These are phyloP conservation scores for Mactromeris polynyma DNA, from an alignment of 2,888 invertebrate genomes.

Conservation along the genomic window DNA sequence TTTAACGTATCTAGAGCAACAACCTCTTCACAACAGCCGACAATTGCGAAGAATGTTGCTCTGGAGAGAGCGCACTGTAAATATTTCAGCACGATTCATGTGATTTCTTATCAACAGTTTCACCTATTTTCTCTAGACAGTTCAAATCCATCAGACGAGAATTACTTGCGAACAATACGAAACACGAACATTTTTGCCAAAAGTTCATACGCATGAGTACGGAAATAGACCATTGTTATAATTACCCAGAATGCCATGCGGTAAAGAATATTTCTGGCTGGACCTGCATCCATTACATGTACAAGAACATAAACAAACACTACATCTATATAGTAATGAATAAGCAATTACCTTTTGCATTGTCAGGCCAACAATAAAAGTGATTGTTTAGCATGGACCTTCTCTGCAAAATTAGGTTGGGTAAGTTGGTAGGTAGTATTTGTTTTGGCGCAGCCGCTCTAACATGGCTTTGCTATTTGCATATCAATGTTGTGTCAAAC, in stretches of 20 bases:
- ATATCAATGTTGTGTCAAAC: too few species aligned
- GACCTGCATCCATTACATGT: neutral
- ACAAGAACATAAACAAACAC: neutral
- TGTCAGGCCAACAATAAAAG: too few species aligned
- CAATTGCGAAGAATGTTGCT: too few species aligned
- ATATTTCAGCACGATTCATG: neutral
- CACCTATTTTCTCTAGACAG: neutral
- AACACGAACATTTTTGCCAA: neutral
- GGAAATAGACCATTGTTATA: neutral
- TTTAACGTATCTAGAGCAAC: too few species aligned
- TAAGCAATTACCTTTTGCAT: neutral
- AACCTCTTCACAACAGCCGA: too few species aligned
- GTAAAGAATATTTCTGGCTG: neutral
- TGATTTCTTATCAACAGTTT: neutral
- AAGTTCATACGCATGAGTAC: neutral
- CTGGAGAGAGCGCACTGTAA: neutral
- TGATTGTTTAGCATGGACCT: too few species aligned
- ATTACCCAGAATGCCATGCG: neutral
- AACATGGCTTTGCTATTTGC: too few species aligned
- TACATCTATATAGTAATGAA: neutral
- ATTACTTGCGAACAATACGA: neutral
- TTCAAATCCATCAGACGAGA: neutral
- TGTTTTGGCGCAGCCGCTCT: too few species aligned
- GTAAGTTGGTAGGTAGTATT: too few species aligned
- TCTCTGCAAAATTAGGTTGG: too few species aligned